Evolutionary conservation across 64 coral and sea anemone genomes (phyloP).

Genomic region (Stichodactyla mertensii): DNA sequence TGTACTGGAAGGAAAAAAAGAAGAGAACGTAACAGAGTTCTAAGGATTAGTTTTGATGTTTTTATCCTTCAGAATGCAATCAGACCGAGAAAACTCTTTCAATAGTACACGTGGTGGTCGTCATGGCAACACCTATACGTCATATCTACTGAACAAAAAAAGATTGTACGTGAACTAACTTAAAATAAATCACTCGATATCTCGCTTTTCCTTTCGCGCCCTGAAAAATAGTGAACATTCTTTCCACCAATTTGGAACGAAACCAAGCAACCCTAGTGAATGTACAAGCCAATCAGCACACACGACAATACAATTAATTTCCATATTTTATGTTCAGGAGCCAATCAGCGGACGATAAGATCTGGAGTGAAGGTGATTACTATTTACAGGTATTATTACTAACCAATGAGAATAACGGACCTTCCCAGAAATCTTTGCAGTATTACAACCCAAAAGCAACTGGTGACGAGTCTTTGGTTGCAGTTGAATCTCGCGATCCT

Average conservation of each 20-base stretch:
- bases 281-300: background rate
- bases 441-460: background rate
- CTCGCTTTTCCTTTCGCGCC: too few relatives aligned
- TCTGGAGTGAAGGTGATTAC: conserved; percentile 72
- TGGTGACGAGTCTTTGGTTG: background rate
- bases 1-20: too few relatives aligned
- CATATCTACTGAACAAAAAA: conserved; percentile 65
- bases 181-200: too few relatives aligned
- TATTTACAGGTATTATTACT: conserved; percentile 23
- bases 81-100: conserved; percentile 44
- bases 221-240: too few relatives aligned
- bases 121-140: conserved; percentile 8
- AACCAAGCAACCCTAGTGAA: too few relatives aligned
- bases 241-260: too few relatives aligned
- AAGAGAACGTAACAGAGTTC: too few relatives aligned
- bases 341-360: conserved; percentile 54
- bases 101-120: conserved; percentile 44
- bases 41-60: background rate
- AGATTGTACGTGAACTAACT: conserved; percentile 42
- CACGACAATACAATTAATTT: background rate
- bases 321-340: conserved; percentile 28
- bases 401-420: background rate
- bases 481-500: too few relatives aligned
- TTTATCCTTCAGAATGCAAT: conserved; percentile 48
- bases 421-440: conserved; percentile 46